A percentile compares a stretch with the other conserved stretches of the same genome.
phyloP scores from a whole-genome alignment of 1,140 invertebrate species.

The Bombus pascuorum region DNA sequence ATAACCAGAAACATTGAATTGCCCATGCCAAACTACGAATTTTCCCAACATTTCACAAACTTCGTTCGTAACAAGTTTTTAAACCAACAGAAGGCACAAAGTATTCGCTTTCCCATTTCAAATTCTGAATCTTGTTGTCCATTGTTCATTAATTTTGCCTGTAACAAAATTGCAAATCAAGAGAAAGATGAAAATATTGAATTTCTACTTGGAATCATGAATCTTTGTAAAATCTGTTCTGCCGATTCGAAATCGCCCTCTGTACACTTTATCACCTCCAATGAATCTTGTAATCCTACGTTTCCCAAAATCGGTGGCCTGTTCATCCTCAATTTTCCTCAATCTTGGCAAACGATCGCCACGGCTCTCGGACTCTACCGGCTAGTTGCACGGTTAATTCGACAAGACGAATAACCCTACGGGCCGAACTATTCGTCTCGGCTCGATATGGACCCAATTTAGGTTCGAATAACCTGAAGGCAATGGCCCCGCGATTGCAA shows the following conservation, averaged over 20 bases:
- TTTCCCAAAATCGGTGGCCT: slow-evolving; percentile 18
- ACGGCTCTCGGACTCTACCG: neutral
- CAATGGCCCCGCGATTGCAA: neutral
- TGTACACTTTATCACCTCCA: neutral
- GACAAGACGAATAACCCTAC: slow-evolving; percentile 65
- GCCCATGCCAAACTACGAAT: too few species aligned
- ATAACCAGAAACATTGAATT: too few species aligned
- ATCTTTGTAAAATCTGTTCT: neutral
- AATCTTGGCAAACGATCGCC: slow-evolving; percentile 42
- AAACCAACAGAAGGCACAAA: too few species aligned
- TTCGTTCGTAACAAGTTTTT: too few species aligned
- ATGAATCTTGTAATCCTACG: neutral
- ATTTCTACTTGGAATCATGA: neutral
- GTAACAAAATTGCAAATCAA: too few species aligned
- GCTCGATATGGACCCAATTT: slow-evolving; percentile 62
- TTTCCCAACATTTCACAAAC: too few species aligned
- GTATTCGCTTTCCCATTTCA: too few species aligned
- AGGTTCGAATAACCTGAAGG: slow-evolving; percentile 8
- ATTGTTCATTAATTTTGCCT: too few species aligned
- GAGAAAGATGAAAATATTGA: neutral
- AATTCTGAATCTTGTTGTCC: too few species aligned
- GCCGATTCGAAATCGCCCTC: neutral
- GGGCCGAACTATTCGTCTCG: slow-evolving; percentile 41
- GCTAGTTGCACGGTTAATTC: slow-evolving; percentile 70
- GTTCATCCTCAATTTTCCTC: slow-evolving; percentile 68